Conservation (phyloP, 1,140 invertebrate genomes). For the Lepidurus arcticus region DNA sequence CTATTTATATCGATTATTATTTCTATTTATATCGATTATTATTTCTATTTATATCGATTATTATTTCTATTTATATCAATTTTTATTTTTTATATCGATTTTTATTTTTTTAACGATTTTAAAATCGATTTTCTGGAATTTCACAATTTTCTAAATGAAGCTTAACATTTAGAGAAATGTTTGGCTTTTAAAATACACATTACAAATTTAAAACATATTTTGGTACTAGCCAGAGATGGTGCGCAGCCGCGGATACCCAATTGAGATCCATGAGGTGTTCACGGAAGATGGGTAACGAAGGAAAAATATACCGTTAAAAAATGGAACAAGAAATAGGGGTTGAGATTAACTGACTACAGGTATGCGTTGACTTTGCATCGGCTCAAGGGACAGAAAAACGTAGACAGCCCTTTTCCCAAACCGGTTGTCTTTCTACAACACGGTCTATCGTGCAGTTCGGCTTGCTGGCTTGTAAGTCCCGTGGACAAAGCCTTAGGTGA, state of each 20-base stretch:
- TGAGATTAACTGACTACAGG: neutral
- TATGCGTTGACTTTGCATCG: slow-evolving; percentile 42
- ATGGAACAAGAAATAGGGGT: too few species aligned
- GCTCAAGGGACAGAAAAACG: slow-evolving; percentile 44
- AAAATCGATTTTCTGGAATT: too few species aligned
- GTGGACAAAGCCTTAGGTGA: slow-evolving; percentile 58
- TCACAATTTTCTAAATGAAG: too few species aligned
- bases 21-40: too few species aligned
- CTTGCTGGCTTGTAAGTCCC: slow-evolving; percentile 59
- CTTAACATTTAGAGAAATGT: neutral
- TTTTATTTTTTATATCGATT: too few species aligned
- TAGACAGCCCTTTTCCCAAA: slow-evolving; percentile 40
- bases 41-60: too few species aligned
- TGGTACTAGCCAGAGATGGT: slow-evolving; percentile 44
- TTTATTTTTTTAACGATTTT: too few species aligned
- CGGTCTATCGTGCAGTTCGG: slow-evolving; percentile 59
- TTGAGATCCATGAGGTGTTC: slow-evolving; percentile 45
- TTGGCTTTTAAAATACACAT: neutral
- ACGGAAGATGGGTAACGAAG: slow-evolving; percentile 54
- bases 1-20: too few species aligned
- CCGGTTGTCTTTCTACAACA: slow-evolving; percentile 59
- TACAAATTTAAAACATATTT: neutral
- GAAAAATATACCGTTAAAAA: slow-evolving; percentile 29
- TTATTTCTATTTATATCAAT: too few species aligned
- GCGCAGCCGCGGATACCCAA: slow-evolving; percentile 51